Percentiles rank a stretch among this genome's conserved stretches.
These are phyloP conservation scores for Cephus nigrinus DNA, from an alignment of 2,888 invertebrate genomes.

Conservation along the genomic window DNA sequence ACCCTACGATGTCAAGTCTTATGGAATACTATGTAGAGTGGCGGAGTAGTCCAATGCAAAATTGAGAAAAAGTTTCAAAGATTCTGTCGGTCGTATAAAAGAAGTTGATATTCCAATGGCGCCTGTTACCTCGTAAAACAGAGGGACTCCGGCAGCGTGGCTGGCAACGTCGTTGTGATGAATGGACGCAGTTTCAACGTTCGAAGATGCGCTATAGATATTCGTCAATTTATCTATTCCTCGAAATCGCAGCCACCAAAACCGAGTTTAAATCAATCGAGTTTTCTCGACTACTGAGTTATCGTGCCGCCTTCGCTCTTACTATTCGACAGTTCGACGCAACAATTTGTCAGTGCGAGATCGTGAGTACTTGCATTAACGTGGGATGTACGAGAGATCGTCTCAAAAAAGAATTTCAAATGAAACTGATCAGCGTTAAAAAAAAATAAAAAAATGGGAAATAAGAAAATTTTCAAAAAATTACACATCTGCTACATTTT, in stretches of 20 bases:
- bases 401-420: background rate
- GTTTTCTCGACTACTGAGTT: background rate
- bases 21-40: background rate
- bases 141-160: background rate
- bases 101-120: background rate
- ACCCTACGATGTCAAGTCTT: background rate
- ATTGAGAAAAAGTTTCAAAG: background rate
- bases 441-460: background rate
- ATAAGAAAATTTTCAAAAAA: background rate
- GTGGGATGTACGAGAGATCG: background rate
- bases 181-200: conserved; percentile 20
- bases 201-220: conserved; percentile 18
- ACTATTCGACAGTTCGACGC: background rate
- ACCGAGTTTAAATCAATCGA: background rate
- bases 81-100: background rate
- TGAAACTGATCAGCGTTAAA: background rate
- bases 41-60: background rate
- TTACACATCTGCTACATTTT: background rate
- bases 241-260: background rate
- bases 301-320: background rate
- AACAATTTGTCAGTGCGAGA: background rate
- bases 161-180: conserved; percentile 9
- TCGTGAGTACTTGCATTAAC: background rate
- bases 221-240: conserved; percentile 23
- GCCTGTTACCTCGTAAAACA: background rate